Evolutionary conservation across 2,888 invertebrate genomes (phyloP).

Genomic region (Eristalinus sepulchralis): DNA sequence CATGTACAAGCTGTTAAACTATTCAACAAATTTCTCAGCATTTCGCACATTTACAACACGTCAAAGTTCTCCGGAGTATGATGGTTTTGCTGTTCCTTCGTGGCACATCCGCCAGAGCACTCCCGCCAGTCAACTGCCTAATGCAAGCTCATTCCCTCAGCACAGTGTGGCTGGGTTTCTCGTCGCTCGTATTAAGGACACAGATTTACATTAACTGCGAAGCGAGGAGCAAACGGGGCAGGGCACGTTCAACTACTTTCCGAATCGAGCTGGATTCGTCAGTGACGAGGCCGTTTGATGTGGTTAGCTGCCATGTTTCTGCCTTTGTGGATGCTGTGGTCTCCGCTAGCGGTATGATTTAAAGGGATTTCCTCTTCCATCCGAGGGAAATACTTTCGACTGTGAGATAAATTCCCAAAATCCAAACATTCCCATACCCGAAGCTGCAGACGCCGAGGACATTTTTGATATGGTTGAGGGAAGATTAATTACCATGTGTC

Average conservation of each 20-base stretch:
- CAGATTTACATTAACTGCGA: constrained; percentile 32
- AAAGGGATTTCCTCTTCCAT: constrained; percentile 51
- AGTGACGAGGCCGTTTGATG: constrained; percentile 58
- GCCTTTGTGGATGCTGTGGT: constrained; percentile 61
- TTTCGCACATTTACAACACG: constrained; percentile 63
- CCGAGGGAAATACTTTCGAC: constrained; percentile 51
- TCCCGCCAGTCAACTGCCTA: constrained; percentile 20
- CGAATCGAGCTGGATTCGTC: constrained; percentile 51
- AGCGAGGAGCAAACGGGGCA: background rate
- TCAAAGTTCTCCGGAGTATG: constrained; percentile 50
- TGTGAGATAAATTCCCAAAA: constrained; percentile 56
- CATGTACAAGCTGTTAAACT: constrained; percentile 42
- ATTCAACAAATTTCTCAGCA: constrained; percentile 53
- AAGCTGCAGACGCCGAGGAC: constrained; percentile 57
- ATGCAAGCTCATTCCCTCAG: constrained; percentile 3
- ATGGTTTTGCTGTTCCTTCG: constrained; percentile 42
- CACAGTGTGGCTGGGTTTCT: background rate
- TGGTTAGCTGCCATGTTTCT: constrained; percentile 56
- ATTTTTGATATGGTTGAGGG: constrained; percentile 65
- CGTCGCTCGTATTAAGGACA: constrained; percentile 8
- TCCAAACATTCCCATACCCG: constrained; percentile 54
- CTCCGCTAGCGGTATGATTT: constrained; percentile 58
- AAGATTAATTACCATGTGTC: constrained; percentile 67
- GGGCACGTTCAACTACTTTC: constrained; percentile 30
- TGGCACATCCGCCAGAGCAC: background rate